Conservation (phyloP, 2,797 vertebrate genomes). For the Synanceia verrucosa region DNA sequence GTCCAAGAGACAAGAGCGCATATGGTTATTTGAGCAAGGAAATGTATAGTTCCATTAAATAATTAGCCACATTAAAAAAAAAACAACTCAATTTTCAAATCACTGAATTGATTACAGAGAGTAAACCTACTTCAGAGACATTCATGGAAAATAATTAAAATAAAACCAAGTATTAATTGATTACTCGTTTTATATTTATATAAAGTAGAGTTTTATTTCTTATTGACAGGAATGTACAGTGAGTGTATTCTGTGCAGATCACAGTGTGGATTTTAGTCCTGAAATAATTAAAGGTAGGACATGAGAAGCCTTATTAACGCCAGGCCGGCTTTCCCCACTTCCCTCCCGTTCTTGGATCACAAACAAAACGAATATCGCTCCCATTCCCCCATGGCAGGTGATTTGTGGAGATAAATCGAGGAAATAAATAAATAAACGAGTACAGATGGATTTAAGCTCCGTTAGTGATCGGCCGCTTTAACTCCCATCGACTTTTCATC, state of each 20-base stretch:
- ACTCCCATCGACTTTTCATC: constrained; percentile 94
- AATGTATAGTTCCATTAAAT: constrained; percentile 9
- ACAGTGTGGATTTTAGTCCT: constrained; percentile 74
- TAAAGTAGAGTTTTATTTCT: not conserved
- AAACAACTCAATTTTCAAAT: constrained; percentile 14
- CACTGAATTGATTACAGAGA: constrained; percentile 3
- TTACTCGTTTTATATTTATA: constrained; percentile 88
- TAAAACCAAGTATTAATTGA: too few species aligned
- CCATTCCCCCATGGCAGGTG: constrained; percentile 81
- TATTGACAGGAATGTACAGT: not conserved
- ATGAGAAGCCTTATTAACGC: constrained; percentile 53
- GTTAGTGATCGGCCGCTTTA: constrained; percentile 77
- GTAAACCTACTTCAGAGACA: not conserved
- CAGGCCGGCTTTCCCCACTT: constrained; percentile 60
- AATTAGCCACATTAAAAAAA: constrained; percentile 28
- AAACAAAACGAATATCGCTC: constrained; percentile 81
- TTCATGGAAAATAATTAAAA: too few species aligned
- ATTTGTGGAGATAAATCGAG: constrained; percentile 84
- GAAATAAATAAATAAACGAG: constrained; percentile 82
- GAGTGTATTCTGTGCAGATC: not conserved
- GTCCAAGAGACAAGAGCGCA: not conserved
- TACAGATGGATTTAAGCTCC: constrained; percentile 77
- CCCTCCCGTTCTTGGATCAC: constrained; percentile 80
- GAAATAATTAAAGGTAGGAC: not conserved
- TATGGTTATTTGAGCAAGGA: constrained; percentile 11